Evolutionary conservation across 2,797 vertebrate species (phyloP).

Genomic region (Cichlasoma orientale): DNA sequence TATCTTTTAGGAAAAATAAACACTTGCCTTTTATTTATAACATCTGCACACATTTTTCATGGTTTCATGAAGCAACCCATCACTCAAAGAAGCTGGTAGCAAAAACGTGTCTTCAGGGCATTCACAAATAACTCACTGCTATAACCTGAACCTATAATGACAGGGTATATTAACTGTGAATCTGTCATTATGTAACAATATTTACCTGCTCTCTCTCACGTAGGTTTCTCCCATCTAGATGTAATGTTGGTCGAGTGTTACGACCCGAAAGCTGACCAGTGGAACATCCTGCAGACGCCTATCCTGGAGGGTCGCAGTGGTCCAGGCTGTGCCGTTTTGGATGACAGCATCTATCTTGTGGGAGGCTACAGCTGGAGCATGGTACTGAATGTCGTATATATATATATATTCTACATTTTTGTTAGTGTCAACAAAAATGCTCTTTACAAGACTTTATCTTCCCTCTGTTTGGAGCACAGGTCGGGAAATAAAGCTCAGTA

Average conservation of each 20-base stretch:
- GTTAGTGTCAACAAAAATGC: background rate
- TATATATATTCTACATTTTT: background rate
- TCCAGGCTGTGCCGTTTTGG: conserved; percentile 93
- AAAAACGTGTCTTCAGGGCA: background rate
- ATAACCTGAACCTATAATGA: background rate
- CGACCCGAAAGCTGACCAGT: conserved; percentile 97
- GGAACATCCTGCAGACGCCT: conserved; percentile 98
- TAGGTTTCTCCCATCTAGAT: conserved; percentile 97
- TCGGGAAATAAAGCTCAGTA: background rate
- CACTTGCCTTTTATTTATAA: background rate
- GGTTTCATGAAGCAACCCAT: too few species aligned
- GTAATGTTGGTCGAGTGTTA: conserved; percentile 99
- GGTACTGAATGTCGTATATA: conserved; percentile 75
- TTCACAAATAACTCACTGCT: background rate
- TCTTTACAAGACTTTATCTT: background rate
- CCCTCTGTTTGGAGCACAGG: background rate
- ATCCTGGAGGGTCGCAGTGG: conserved; percentile 98
- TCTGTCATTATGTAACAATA: background rate
- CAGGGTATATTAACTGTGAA: background rate
- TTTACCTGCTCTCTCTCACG: conserved; percentile 1
- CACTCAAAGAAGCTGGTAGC: background rate
- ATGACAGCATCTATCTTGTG: conserved; percentile 96
- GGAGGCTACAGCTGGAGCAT: conserved; percentile 99
- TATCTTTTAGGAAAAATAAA: background rate
- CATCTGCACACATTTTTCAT: background rate